Base-by-base conservation (phyloP, 2,797 vertebrate genomes). In the Salmo trutta region DNA sequence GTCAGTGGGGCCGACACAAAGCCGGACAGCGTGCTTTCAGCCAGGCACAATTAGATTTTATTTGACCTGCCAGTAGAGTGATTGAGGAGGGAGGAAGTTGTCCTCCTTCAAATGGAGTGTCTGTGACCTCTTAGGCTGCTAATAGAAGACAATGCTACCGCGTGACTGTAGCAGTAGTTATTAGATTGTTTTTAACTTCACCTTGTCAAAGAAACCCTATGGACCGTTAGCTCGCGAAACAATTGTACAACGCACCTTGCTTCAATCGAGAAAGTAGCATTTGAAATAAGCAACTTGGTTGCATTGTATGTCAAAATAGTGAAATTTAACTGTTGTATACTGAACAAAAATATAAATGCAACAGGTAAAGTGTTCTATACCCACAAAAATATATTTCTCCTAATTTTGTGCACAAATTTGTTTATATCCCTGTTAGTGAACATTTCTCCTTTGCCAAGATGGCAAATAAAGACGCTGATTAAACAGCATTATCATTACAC, bases 51-150 rank as follows among this genome's bases (percentile, higher is more conserved):
- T 95, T 94, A 93, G 90, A 93, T 95, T 92, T 91, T 90, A 94
- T 94, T 87, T 93, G 91, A 93, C 92, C 91, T 92, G 93, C 91
- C 91, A 88, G 86, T 87, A 10, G n/a, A 64, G 89, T 90, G 81
- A 84, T 84, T 29, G 88, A 85, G 89, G 88, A 91, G 86, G 86
- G 86, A 87, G 88, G 70, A 29, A 71, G 70, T 51, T 21, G 70
- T 71, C 93, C 90, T 90, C 91, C 88, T 93, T 92, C 91, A 90
- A 91, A 91, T 88, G 91, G 91, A 92, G 93, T 85, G 87, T 90
- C 93, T 93, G 90, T 93, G 94, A 94, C 94, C 94, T 95, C 93
- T 94, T 83, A 91, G 92, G 91, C 88, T 77, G 90, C 91, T 91
- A 92, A 94, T 93, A 93, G 92, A 89, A 85, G 92, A 91, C 77